Base-by-base conservation (phyloP, 1,140 invertebrate genomes). In the Mylabris phalerata region DNA sequence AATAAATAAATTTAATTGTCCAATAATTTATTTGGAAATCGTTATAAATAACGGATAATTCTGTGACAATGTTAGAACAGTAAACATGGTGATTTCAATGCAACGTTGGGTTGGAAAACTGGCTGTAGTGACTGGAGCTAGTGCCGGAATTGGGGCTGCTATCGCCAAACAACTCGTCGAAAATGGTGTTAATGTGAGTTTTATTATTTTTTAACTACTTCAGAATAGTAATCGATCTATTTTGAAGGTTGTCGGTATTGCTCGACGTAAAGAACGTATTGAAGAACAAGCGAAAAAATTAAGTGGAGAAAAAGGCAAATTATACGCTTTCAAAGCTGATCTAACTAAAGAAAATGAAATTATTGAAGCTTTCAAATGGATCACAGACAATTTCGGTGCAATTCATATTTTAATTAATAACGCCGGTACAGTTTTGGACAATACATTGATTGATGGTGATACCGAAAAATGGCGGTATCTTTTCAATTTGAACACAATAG, bases 331-430 rank as follows among this genome's bases (percentile, higher is more conserved):
- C 6, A 69, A 80, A 57, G 84, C 83, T 64, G 88, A 92, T 68
- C 67, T 91, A 1, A 73, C 75, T 3, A 80, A 82, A n/a, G 79
- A 82, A 63, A 75, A 80, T 2, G 82, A 87, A 0, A 81, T 91
- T 42, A 66, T 79, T 9, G 71, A 73, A 19, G 80, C 84, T 42
- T 90, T 91, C 65, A 67, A 79, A 47, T 82, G 79, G 77, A 78
- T 83, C n/a, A 77, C 81, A 48, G 69, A 77, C 5, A 77, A 78
- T 2, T 73, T 83, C 32, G 84, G 83, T 5, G 80, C 81, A 10
- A 74, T 87, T 1, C 81, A 89, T 67, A 73, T 90, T 2, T 75
- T 88, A 45, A 74, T 91, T 26, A 90, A 90, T 67, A 88, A 86
- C 67, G 87, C 88, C 4, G 88, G 84, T 11, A 26, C 51, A 11